phyloP scores from a whole-genome alignment of 2,113 vertebrate genomes.

The Podarcis raffonei region DNA sequence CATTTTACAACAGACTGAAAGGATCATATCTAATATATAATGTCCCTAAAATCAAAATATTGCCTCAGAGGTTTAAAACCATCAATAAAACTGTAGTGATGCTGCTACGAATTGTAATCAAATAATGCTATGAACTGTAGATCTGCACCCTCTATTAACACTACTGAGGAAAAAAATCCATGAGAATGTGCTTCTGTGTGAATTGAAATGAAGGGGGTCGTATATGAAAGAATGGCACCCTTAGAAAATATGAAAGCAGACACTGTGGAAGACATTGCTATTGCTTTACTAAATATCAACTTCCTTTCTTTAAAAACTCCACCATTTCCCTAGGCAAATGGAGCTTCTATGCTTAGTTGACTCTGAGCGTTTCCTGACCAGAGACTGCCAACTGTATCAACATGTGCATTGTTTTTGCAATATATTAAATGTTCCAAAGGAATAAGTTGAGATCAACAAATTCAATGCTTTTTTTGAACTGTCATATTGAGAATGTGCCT shows the following conservation, averaged over 20 bases:
- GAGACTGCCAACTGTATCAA: slow-evolving; percentile 49
- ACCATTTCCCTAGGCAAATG: slow-evolving; percentile 48
- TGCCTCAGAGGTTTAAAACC: slow-evolving; percentile 39
- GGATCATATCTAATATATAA: slow-evolving; percentile 25
- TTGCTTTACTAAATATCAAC: slow-evolving; percentile 49
- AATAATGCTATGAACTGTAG: slow-evolving; percentile 31
- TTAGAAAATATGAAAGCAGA: slow-evolving; percentile 31
- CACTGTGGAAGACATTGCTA: slow-evolving; percentile 44
- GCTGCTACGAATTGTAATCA: slow-evolving; percentile 34
- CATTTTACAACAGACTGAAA: background rate
- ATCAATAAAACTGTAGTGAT: slow-evolving; percentile 30
- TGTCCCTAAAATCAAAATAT: slow-evolving; percentile 33
- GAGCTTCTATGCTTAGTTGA: slow-evolving; percentile 56
- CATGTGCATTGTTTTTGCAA: slow-evolving; percentile 58
- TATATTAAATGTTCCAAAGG: slow-evolving; percentile 54
- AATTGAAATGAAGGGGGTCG: background rate
- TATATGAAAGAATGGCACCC: background rate
- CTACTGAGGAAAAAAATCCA: background rate
- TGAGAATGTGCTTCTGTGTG: background rate
- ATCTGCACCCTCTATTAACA: slow-evolving; percentile 28
- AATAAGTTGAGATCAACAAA: slow-evolving; percentile 50
- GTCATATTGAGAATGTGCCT: slow-evolving; percentile 58
- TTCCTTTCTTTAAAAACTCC: slow-evolving; percentile 58
- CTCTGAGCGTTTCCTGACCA: slow-evolving; percentile 48
- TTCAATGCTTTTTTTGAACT: slow-evolving; percentile 55